Base-by-base conservation (phyloP, 2,888 invertebrate genomes). In the Chrysina gloriosa region DNA sequence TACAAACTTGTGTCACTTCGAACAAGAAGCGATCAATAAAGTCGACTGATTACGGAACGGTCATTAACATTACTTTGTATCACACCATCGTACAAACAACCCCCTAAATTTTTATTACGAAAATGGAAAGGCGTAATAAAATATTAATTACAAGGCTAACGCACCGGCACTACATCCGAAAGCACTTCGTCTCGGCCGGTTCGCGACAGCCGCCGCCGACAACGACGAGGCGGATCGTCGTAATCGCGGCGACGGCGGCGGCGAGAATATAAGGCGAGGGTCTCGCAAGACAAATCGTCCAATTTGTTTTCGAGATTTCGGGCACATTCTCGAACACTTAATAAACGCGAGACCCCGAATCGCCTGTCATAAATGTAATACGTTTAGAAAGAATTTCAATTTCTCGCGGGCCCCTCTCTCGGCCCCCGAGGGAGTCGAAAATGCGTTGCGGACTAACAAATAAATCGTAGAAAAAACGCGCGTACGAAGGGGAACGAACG, bases 221-320 rank as follows among this genome's bases (percentile, higher is more conserved):
- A 14, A 11, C 14, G 42, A 14, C 14, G 42, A 14, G 6, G 6
- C 42, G 2, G 42, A 3, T 31, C 7, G 31, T 16, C 67, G 67
- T 70, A 70, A 69, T 56, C 52, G 63, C 63, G 47, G 66, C 66
- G 72, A 72, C 69, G 61, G 69, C 67, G 9, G 6, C 5, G 19
- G 39, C 39, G 39, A n/a, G n/a, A 39, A 3, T 11, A 39, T 39
- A 39, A 39, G 16, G 52, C 52, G 14, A 71, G 71, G 71, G 70
- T 71, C 70, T 69, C 73, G 61, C 64, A 76, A 76, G 79, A 79
- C 77, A 79, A 79, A 80, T 79, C 77, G 77, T 77, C 77, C 79
- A 79, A 80, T 79, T 79, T 79, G 78, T 78, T 78, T 77, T 73
- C 76, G 69, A 73, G 76, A 76, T 77, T 74, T 77, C 75, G 74